A percentile compares a stretch with the other conserved stretches of the same genome.
These are phyloP conservation scores for Cyprinodon brontotheroides DNA, from an alignment of 2,113 vertebrate genomes.

Conservation along the genomic window DNA sequence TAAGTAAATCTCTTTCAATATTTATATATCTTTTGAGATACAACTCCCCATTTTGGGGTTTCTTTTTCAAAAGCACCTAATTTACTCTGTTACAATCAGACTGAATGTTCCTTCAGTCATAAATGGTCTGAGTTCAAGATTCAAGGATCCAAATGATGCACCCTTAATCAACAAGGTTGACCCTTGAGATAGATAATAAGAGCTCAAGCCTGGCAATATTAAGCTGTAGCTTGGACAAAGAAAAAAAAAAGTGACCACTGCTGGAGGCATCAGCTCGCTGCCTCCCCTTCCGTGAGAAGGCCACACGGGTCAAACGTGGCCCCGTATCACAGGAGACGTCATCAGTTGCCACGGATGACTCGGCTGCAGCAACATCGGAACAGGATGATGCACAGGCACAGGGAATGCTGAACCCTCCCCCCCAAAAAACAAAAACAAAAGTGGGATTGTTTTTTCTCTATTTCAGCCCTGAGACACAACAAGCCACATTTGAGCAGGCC, in stretches of 20 bases:
- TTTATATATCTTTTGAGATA: conserved; percentile 57
- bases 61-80: conserved; percentile 71
- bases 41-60: conserved; percentile 73
- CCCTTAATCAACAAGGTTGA: conserved; percentile 47
- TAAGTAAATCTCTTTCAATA: conserved; percentile 76
- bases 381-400: conserved; percentile 47
- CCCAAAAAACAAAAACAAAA: background rate
- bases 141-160: conserved; percentile 65
- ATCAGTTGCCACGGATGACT: conserved; percentile 55
- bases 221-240: conserved; percentile 39
- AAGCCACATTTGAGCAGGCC: conserved; percentile 36
- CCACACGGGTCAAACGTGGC: conserved; percentile 41
- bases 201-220: conserved; percentile 52
- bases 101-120: conserved; percentile 66
- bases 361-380: conserved; percentile 33
- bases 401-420: conserved; percentile 42
- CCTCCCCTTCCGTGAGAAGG: conserved; percentile 18
- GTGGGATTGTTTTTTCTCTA: conserved; percentile 17
- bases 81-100: conserved; percentile 74
- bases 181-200: conserved; percentile 47
- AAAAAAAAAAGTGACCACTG: conserved; percentile 34
- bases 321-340: conserved; percentile 37
- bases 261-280: conserved; percentile 40
- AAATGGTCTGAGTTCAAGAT: conserved; percentile 70
- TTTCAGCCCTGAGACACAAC: conserved; percentile 53